These are phyloP conservation scores for Ardeotis arabs DNA, from an alignment of 2,113 vertebrate species.

Conservation along the genomic window DNA sequence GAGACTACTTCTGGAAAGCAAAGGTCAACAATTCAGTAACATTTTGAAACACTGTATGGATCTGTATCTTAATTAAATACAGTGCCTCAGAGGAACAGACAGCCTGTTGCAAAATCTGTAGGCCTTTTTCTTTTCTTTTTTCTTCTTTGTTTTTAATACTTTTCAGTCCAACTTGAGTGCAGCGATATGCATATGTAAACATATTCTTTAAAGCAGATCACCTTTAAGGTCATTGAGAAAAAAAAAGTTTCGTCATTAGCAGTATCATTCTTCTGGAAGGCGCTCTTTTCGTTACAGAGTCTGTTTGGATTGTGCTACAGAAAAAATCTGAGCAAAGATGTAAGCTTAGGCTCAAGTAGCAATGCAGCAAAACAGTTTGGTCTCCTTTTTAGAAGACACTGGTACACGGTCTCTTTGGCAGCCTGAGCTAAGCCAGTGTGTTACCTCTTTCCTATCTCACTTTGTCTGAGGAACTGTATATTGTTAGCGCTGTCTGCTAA, in stretches of 20 bases:
- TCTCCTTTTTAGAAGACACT: slow-evolving; percentile 71
- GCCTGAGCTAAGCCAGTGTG: slow-evolving; percentile 80
- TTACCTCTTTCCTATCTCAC: slow-evolving; percentile 99
- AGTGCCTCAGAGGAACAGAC: slow-evolving; percentile 77
- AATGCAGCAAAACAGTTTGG: slow-evolving; percentile 84
- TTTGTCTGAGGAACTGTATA: slow-evolving; percentile 98
- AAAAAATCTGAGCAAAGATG: slow-evolving; percentile 84
- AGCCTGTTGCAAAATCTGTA: slow-evolving; percentile 74
- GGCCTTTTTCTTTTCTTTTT: slow-evolving; percentile 60
- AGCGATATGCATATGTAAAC: slow-evolving; percentile 97
- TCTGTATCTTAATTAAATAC: slow-evolving; percentile 74
- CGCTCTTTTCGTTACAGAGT: slow-evolving; percentile 75
- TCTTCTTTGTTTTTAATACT: slow-evolving; percentile 45
- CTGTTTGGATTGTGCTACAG: slow-evolving; percentile 87
- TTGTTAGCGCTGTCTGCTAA: slow-evolving; percentile 97
- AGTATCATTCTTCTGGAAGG: slow-evolving; percentile 79
- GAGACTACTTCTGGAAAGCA: slow-evolving; percentile 84
- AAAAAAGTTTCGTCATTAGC: slow-evolving; percentile 74
- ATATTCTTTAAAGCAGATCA: slow-evolving; percentile 94
- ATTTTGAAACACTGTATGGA: slow-evolving; percentile 77
- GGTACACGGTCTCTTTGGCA: slow-evolving; percentile 83
- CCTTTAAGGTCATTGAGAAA: slow-evolving; percentile 89
- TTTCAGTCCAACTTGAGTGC: slow-evolving; percentile 87
- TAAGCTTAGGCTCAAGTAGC: slow-evolving; percentile 84
- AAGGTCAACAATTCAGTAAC: slow-evolving; percentile 84